These are phyloP conservation scores for Enoplolaimus lenunculus DNA, from an alignment of 2,888 invertebrate species.

Conservation along the genomic window DNA sequence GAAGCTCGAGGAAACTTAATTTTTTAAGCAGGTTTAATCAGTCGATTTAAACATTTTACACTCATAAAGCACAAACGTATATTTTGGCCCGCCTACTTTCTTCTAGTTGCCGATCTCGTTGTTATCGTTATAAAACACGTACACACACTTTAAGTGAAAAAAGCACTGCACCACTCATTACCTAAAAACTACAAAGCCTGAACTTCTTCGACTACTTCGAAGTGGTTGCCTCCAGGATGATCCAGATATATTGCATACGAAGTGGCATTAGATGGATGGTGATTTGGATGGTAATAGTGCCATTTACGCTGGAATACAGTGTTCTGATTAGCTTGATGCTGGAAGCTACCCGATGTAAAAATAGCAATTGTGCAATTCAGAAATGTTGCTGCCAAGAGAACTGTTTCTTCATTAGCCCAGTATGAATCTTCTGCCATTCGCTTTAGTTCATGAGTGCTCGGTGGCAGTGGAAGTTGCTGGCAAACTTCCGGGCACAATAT, in stretches of 20 bases:
- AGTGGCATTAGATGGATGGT: background rate
- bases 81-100: too few species aligned
- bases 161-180: too few species aligned
- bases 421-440: background rate
- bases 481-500: background rate
- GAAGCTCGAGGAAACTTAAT: too few species aligned
- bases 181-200: too few species aligned
- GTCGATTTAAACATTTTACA: too few species aligned
- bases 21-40: too few species aligned
- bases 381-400: background rate
- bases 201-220: background rate
- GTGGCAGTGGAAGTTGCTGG: background rate
- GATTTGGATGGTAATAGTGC: background rate
- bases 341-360: background rate
- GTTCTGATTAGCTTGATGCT: background rate
- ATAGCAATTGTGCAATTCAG: background rate
- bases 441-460: too few species aligned
- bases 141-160: too few species aligned
- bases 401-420: background rate
- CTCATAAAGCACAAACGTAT: too few species aligned
- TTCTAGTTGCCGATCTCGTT: too few species aligned
- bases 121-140: too few species aligned
- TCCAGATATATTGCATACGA: background rate
- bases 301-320: background rate
- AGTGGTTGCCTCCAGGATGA: background rate